phyloP scores from a whole-genome alignment of 2,797 vertebrate species.

The Nyctibius grandis region DNA sequence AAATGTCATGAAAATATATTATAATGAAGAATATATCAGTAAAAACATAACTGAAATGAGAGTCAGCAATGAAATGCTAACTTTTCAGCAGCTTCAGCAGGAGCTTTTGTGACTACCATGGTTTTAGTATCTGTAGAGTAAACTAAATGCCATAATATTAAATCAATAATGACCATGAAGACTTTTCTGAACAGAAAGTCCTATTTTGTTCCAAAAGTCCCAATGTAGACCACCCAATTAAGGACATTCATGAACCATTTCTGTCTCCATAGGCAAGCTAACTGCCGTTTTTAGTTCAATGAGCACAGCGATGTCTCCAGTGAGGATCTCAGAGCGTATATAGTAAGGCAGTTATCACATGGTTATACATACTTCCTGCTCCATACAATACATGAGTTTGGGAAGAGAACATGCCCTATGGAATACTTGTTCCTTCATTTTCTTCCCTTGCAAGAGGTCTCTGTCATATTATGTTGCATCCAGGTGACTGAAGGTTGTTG shows the following conservation, averaged over 20 bases:
- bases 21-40: background rate
- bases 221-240: background rate
- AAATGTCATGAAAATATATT: background rate
- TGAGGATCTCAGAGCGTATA: background rate
- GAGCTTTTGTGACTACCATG: background rate
- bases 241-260: background rate
- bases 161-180: background rate
- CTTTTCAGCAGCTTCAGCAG: background rate
- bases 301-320: fast-evolving
- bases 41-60: background rate
- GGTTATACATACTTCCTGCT: background rate
- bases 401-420: background rate
- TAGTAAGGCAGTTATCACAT: background rate
- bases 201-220: background rate
- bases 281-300: background rate
- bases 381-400: background rate
- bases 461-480: background rate
- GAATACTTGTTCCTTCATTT: background rate
- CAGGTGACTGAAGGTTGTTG: background rate
- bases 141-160: background rate
- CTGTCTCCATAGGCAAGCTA: background rate
- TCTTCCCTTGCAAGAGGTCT: background rate
- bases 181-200: background rate
- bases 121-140: background rate
- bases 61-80: background rate